These are phyloP conservation scores for Sebastes schlegelii DNA, from an alignment of 2,113 vertebrate genomes.

Conservation along the genomic window DNA sequence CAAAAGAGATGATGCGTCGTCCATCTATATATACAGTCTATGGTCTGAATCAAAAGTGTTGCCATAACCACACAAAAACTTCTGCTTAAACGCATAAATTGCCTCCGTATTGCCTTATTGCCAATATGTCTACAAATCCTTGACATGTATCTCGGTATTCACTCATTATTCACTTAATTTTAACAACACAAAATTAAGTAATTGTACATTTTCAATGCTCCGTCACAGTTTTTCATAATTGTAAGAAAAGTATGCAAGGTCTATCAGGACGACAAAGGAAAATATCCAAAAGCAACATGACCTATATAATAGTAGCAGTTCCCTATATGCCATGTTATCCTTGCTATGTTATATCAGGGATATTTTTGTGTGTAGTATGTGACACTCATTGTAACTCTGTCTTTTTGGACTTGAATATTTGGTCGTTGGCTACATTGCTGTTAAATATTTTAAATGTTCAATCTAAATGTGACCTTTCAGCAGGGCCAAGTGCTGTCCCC, in stretches of 20 bases:
- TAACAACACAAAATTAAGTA: not conserved
- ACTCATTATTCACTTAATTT: not conserved
- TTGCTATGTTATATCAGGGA: not conserved
- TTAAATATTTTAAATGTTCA: not conserved
- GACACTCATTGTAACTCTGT: not conserved
- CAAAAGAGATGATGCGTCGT: no score
- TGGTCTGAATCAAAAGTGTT: not conserved
- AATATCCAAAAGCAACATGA: not conserved
- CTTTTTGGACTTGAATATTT: not conserved
- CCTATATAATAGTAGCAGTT: not conserved
- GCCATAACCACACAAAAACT: no score
- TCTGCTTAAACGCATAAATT: not conserved
- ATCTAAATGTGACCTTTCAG: conserved; percentile 15
- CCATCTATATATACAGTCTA: not conserved
- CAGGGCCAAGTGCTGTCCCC: conserved; percentile 70
- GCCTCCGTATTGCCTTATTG: not conserved
- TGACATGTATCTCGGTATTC: not conserved
- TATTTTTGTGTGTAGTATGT: not conserved
- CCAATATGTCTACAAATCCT: not conserved
- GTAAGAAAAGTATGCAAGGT: not conserved
- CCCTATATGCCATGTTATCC: not conserved
- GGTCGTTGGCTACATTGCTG: no score
- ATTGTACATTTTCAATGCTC: not conserved
- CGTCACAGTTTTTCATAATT: not conserved
- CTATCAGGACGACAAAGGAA: not conserved